These are phyloP conservation scores for Poliocrania exsul DNA, from an alignment of 2,797 vertebrate species.

Conservation along the genomic window DNA sequence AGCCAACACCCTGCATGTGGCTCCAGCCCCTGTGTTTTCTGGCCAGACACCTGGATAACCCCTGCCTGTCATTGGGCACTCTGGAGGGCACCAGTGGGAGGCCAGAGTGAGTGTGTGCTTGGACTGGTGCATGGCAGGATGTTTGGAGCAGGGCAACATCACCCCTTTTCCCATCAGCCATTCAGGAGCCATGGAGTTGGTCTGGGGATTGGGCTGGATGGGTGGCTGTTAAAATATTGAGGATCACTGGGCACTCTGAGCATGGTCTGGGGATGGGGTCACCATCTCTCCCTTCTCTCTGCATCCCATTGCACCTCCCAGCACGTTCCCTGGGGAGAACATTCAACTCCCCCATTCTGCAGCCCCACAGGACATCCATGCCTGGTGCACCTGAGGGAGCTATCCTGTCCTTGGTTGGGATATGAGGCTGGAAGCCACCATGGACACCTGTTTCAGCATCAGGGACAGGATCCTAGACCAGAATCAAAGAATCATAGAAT, in stretches of 20 bases:
- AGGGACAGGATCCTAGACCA: background rate
- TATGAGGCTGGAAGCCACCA: background rate
- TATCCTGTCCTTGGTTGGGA: fast-evolving
- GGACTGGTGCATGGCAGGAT: background rate
- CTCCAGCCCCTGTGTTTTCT: background rate
- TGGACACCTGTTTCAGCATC: fast-evolving
- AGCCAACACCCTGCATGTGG: background rate
- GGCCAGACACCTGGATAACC: background rate
- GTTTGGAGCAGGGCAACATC: background rate
- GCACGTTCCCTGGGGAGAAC: background rate
- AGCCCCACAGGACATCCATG: fast-evolving
- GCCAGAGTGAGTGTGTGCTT: background rate
- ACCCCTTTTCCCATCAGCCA: background rate
- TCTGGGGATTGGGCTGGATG: background rate
- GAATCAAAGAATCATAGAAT: background rate
- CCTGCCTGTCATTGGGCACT: background rate
- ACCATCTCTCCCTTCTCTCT: background rate
- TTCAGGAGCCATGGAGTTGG: background rate
- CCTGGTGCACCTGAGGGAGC: fast-evolving
- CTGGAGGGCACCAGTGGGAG: background rate
- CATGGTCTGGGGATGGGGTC: fast-evolving
- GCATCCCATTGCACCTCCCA: background rate
- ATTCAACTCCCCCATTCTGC: fast-evolving
- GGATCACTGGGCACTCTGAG: background rate
- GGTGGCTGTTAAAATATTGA: background rate